Evolutionary conservation across 1,140 invertebrate genomes (phyloP).

Genomic region (Copidosoma floridanum): DNA sequence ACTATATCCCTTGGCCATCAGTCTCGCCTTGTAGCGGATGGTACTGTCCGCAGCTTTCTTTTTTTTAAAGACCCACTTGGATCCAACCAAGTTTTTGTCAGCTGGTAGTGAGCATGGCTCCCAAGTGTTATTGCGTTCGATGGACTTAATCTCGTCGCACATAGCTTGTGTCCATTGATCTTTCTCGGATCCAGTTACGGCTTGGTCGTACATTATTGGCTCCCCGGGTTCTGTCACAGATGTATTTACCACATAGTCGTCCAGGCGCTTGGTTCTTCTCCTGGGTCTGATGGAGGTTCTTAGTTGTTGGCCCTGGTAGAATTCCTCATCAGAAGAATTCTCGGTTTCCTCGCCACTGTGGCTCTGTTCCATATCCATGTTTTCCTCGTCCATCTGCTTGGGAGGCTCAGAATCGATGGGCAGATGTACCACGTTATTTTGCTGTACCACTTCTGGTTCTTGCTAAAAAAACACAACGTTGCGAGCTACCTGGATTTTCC

Average conservation of each 20-base stretch:
- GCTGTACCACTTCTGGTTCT: background rate
- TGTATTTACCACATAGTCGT: background rate
- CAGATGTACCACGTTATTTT: background rate
- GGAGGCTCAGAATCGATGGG: slow-evolving; percentile 19
- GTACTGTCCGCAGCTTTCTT: slow-evolving; percentile 18
- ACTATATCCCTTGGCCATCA: slow-evolving; percentile 34
- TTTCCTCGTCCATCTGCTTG: background rate
- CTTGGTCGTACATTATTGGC: slow-evolving; percentile 1
- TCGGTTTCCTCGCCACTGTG: background rate
- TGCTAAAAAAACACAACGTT: slow-evolving; percentile 39
- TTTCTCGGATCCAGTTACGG: background rate
- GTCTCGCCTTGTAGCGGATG: slow-evolving; percentile 29
- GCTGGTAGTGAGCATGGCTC: background rate
- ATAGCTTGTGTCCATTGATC: slow-evolving; percentile 10
- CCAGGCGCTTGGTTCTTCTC: background rate
- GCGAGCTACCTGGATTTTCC: slow-evolving; percentile 33
- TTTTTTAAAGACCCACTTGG: slow-evolving; percentile 16
- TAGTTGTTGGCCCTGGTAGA: background rate
- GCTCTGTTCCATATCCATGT: background rate
- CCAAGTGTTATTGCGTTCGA: slow-evolving; percentile 25
- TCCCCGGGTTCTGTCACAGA: background rate
- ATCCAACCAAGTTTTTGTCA: background rate
- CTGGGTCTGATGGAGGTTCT: background rate
- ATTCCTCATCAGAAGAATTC: background rate
- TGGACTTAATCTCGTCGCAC: background rate